A percentile compares a stretch with the other conserved stretches of the same genome.
Evolutionary conservation across 2,888 invertebrate species (phyloP).

Genomic region (Portevinia maculata): DNA sequence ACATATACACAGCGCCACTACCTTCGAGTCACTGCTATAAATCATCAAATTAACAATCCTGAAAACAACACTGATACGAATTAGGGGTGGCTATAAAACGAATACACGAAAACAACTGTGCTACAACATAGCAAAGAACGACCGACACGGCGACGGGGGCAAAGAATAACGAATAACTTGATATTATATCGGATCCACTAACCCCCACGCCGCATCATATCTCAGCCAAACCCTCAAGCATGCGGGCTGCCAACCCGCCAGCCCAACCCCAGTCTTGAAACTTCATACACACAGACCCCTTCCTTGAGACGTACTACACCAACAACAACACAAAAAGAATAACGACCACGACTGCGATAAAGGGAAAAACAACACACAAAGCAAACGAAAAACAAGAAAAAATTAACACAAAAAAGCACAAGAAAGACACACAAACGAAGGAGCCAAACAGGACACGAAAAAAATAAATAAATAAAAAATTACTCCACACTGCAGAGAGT

Average conservation of each 20-base stretch:
- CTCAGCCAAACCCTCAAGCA: conserved; percentile 48
- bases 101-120: conserved; percentile 74
- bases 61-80: conserved; percentile 75
- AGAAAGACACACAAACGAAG: conserved; percentile 63
- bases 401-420: conserved; percentile 67
- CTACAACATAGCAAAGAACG: conserved; percentile 60
- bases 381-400: conserved; percentile 74
- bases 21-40: conserved; percentile 74
- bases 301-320: conserved; percentile 45
- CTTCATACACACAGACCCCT: conserved; percentile 23
- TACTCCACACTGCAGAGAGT: conserved; percentile 68
- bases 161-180: conserved; percentile 70
- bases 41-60: conserved; percentile 76
- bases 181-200: conserved; percentile 63
- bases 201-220: conserved; percentile 25
- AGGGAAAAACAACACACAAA: conserved; percentile 63
- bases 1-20: conserved; percentile 64
- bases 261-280: conserved; percentile 30
- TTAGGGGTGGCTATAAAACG: conserved; percentile 75
- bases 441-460: conserved; percentile 54
- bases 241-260: conserved; percentile 45
- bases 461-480: conserved; percentile 32
- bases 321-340: conserved; percentile 52
- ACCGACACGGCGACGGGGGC: conserved; percentile 54
- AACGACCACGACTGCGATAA: conserved; percentile 70